Percentiles rank a stretch among this genome's conserved stretches.
These are phyloP conservation scores for Dipodomys spectabilis DNA, from an alignment of 2,113 vertebrate genomes.

Conservation along the genomic window DNA sequence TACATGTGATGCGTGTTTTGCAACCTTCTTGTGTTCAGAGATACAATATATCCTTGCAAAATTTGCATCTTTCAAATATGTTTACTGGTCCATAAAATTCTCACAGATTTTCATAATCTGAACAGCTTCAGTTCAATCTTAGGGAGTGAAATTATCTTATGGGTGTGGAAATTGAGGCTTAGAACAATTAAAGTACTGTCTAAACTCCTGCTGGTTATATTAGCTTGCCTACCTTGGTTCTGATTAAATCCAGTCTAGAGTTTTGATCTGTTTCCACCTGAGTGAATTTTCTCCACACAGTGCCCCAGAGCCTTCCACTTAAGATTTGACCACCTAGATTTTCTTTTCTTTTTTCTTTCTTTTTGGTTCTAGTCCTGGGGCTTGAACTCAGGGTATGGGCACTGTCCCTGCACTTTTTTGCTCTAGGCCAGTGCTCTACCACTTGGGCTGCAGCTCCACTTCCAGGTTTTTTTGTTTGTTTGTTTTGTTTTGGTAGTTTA, in stretches of 20 bases:
- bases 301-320: neutral
- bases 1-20: neutral
- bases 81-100: neutral
- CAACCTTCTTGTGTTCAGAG: neutral
- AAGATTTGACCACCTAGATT: neutral
- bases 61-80: neutral
- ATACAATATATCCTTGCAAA: neutral
- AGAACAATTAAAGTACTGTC: neutral
- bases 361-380: no score
- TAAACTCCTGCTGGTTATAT: neutral
- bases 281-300: neutral
- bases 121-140: neutral
- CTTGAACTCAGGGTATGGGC: no score
- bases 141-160: neutral
- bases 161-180: neutral
- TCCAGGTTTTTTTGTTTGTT: no score
- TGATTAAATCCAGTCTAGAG: neutral
- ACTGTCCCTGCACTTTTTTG: no score
- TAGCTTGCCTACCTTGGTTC: neutral
- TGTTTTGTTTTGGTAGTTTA: no score
- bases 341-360: neutral
- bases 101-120: neutral
- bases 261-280: neutral
- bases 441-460: no score
- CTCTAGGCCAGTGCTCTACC: no score